Evolutionary conservation across 2,888 invertebrate genomes (phyloP), one percentile per base, ranked within the genome.

Genomic region (Netelia inedita): DNA sequence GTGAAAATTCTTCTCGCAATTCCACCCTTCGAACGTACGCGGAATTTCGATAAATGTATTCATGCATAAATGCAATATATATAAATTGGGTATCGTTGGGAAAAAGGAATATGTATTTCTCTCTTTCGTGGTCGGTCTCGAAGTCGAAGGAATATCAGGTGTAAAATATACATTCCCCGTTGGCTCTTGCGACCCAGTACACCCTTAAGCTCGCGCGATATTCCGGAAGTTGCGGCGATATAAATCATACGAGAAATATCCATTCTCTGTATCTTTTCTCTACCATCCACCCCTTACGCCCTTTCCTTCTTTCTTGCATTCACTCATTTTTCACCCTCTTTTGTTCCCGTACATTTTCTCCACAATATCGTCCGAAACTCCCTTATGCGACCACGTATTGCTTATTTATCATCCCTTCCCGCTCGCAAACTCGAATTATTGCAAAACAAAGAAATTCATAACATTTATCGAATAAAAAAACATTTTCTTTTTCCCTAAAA

Each of bases 141-240:
- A 78, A 14, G 57, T 35, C 19, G 19, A 57, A 57, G 57, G n/a
- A 57, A 83, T 59, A 80, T 53, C 80, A 66, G 80, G 53, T 76
- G 66, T 80, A 61, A 84, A 73, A 76, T 76, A 83, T 76, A 83
- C 76, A 80, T 76, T 80, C 76, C 6, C 35, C 35, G 35, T 61
- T 72, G 68, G 76, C 28, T 59, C 43, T 21, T 28, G 50, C 19
- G 9, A 9, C 19, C 57, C 6, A 6, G 35, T 6, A 46, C 65
- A 66, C 65, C 50, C 55, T 16, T 43, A 72, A 80, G 65, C 75
- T 80, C 55, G 65, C 72, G 50, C 76, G 61, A 76, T 84, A 76
- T 76, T 73, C 83, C 50, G 23, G 50, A 79, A 79, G 57, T 79
- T 65, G 57, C 43, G 41, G 57, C 65, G 8, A 21, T 59, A 79